phyloP scores from a whole-genome alignment of 1,140 invertebrate genomes.

The Cyclargus thomasi region DNA sequence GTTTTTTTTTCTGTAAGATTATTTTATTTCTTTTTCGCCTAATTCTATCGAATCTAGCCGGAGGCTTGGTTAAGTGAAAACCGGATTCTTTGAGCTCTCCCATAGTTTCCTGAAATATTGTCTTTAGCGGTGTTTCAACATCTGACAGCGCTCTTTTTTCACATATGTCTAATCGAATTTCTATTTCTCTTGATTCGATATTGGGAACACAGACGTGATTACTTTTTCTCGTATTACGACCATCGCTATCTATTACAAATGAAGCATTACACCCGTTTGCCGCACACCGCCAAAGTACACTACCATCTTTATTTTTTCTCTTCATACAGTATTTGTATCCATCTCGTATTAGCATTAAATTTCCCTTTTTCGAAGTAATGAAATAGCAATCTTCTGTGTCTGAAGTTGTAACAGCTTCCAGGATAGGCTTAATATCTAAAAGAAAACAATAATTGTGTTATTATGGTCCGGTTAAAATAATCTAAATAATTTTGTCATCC shows the following conservation, averaged over 20 bases:
- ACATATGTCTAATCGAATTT: not conserved
- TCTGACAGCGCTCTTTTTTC: too few relatives aligned
- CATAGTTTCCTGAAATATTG: too few relatives aligned
- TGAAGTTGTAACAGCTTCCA: not conserved
- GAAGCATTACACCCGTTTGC: not conserved
- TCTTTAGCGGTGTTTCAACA: too few relatives aligned
- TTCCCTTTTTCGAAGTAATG: conserved; percentile 4
- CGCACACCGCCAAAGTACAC: not conserved
- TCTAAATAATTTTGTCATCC: too few relatives aligned
- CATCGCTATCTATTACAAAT: not conserved
- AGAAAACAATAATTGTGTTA: too few relatives aligned
- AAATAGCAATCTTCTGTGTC: not conserved
- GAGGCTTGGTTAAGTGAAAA: too few relatives aligned
- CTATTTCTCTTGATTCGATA: not conserved
- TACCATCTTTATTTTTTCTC: conserved; percentile 8
- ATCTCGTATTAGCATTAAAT: not conserved
- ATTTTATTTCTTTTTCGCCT: too few relatives aligned
- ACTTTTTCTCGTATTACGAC: not conserved
- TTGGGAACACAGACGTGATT: not conserved
- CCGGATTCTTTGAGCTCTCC: too few relatives aligned
- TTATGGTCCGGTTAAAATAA: too few relatives aligned
- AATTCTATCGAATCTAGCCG: too few relatives aligned
- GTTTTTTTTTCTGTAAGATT: too few relatives aligned
- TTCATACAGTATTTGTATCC: conserved; percentile 6
- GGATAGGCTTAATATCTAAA: too few relatives aligned